A percentile compares a stretch with the other conserved stretches of the same genome.
Conservation (phyloP, 2,888 invertebrate species). For the Nomada fabriciana region DNA sequence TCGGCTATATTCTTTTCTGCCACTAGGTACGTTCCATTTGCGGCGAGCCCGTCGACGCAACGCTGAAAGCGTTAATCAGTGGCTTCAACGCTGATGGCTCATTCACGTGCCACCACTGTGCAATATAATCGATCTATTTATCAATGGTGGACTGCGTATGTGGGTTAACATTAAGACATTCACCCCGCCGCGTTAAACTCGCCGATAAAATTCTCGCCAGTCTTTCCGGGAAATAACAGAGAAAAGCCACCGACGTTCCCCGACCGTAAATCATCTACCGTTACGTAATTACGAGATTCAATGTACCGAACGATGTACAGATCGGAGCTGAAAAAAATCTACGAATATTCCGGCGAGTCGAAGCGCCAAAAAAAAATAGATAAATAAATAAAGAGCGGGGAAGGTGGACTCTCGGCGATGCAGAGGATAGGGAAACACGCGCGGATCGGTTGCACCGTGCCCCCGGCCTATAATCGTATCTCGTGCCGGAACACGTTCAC, state of each 20-base stretch:
- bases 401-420: too few relatives aligned
- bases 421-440: not conserved
- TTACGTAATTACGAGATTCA: conserved; percentile 15
- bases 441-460: not conserved
- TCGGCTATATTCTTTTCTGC: conserved; percentile 4
- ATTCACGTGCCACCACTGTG: not conserved
- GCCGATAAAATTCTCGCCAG: too few relatives aligned
- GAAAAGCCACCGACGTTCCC: not conserved
- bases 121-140: not conserved
- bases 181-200: too few relatives aligned
- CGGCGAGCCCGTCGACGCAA: not conserved
- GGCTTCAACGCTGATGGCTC: not conserved
- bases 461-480: conserved; percentile 31
- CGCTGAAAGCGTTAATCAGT: conserved; percentile 2
- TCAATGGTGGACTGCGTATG: too few relatives aligned
- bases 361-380: not conserved
- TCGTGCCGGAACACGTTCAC: conserved; percentile 13
- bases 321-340: not conserved
- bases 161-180: too few relatives aligned
- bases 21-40: conserved; percentile 8
- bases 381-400: not conserved
- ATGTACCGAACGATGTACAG: not conserved
- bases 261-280: not conserved
- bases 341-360: too few relatives aligned
- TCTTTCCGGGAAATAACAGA: too few relatives aligned